Evolutionary conservation across 2,888 invertebrate genomes (phyloP).

Genomic region (Agelastica alni): DNA sequence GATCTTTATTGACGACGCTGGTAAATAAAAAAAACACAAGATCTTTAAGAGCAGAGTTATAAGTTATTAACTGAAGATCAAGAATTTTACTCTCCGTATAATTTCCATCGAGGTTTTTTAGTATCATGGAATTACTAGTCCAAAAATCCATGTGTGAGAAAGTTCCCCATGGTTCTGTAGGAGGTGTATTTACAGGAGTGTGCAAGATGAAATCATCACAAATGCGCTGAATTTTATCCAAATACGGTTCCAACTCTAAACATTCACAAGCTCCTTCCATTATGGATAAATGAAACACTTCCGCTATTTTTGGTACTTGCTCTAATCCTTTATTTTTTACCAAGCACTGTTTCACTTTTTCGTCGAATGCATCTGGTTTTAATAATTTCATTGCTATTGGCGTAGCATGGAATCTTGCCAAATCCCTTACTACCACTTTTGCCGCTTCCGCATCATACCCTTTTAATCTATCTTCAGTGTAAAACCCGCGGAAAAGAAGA

Average conservation of each 20-base stretch:
- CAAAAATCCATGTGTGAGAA: constrained; percentile 64
- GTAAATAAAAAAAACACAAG: constrained; percentile 62
- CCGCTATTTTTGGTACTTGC: constrained; percentile 46
- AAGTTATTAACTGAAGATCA: constrained; percentile 63
- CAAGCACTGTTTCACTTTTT: constrained; percentile 54
- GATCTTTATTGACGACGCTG: constrained; percentile 57
- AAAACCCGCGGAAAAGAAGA: constrained; percentile 59
- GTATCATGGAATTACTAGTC: constrained; percentile 66
- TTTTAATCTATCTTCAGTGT: constrained; percentile 58
- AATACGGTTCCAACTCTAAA: constrained; percentile 43
- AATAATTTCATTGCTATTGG: constrained; percentile 61
- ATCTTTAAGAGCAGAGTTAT: constrained; percentile 60
- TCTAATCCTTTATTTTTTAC: constrained; percentile 49
- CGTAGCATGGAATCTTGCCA: constrained; percentile 64
- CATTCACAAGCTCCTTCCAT: constrained; percentile 43
- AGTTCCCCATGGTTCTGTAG: constrained; percentile 59
- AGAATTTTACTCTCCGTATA: constrained; percentile 61
- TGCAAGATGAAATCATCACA: constrained; percentile 41
- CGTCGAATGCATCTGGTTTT: constrained; percentile 56
- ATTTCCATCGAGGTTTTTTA: constrained; percentile 55
- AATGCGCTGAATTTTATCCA: constrained; percentile 40
- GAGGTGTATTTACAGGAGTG: constrained; percentile 42
- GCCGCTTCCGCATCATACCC: constrained; percentile 61
- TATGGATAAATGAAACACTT: constrained; percentile 48
- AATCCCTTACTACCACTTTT: constrained; percentile 55